phyloP scores from a whole-genome alignment of 2,113 vertebrate species.

The Dromaius novaehollandiae region DNA sequence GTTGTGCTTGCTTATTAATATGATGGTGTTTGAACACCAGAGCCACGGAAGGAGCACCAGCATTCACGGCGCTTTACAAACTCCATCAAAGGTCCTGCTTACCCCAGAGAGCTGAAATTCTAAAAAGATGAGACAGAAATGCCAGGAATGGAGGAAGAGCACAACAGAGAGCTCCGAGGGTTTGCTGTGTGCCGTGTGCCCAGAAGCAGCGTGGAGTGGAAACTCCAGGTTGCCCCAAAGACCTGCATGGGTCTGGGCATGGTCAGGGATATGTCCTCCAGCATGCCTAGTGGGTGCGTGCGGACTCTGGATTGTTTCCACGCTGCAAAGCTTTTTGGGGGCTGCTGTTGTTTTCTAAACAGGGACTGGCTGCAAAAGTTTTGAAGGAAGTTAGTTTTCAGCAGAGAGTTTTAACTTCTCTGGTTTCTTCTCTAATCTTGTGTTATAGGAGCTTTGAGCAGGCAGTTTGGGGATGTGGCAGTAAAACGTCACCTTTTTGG shows the following conservation, averaged over 20 bases:
- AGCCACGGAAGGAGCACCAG: accelerated
- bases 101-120: background rate
- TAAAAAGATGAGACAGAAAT: background rate
- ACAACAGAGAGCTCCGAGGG: background rate
- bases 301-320: background rate
- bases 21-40: background rate
- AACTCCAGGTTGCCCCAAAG: background rate
- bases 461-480: background rate
- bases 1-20: background rate
- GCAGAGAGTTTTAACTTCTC: background rate
- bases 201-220: background rate
- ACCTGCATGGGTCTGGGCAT: background rate
- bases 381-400: slow-evolving; percentile 1
- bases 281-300: background rate
- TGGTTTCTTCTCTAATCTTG: slow-evolving; percentile 39
- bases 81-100: background rate
- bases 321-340: background rate
- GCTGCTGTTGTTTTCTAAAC: background rate
- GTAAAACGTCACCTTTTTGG: background rate
- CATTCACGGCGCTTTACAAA: background rate
- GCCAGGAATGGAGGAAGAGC: background rate
- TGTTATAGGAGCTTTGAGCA: slow-evolving; percentile 17
- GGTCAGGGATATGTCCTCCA: background rate
- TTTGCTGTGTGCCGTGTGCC: background rate
- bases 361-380: background rate